A percentile compares a stretch with the other conserved stretches of the same genome.
These are phyloP conservation scores for Lutjanus campechanus DNA, from an alignment of 2,797 vertebrate genomes.

Conservation along the genomic window DNA sequence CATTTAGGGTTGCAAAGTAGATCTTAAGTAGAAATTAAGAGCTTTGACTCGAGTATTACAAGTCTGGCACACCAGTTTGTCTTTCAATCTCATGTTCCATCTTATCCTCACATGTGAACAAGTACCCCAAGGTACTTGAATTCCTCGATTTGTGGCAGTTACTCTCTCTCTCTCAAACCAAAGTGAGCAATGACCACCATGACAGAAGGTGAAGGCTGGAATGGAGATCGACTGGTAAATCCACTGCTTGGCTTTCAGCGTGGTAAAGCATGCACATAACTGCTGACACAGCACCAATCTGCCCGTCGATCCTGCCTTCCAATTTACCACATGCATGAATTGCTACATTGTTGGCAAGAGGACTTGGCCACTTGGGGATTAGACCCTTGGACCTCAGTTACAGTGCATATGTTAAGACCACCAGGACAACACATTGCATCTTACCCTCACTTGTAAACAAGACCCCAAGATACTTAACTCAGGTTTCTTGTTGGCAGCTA, in stretches of 20 bases:
- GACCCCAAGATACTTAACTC: neutral
- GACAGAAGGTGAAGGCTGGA: neutral
- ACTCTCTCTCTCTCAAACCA: neutral
- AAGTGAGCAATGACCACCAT: neutral
- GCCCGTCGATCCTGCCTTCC: neutral
- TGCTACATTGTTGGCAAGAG: no score
- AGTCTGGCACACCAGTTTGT: neutral
- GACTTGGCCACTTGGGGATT: no score
- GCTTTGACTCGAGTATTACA: neutral
- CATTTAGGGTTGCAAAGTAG: neutral
- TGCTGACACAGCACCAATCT: neutral
- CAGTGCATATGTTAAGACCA: no score
- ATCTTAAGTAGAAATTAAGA: neutral
- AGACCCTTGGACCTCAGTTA: no score
- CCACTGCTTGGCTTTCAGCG: neutral
- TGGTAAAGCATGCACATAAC: neutral
- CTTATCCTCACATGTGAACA: neutral
- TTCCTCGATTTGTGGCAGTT: neutral
- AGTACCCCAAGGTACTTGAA: neutral
- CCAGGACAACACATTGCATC: neutral
- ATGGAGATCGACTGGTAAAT: neutral
- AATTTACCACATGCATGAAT: no score
- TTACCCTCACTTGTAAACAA: conserved; percentile 3
- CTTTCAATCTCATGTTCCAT: neutral
- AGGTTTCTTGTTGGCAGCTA: conserved; percentile 20